Base-by-base conservation (phyloP, 2,797 vertebrate genomes). In the Coregonus sp. region DNA sequence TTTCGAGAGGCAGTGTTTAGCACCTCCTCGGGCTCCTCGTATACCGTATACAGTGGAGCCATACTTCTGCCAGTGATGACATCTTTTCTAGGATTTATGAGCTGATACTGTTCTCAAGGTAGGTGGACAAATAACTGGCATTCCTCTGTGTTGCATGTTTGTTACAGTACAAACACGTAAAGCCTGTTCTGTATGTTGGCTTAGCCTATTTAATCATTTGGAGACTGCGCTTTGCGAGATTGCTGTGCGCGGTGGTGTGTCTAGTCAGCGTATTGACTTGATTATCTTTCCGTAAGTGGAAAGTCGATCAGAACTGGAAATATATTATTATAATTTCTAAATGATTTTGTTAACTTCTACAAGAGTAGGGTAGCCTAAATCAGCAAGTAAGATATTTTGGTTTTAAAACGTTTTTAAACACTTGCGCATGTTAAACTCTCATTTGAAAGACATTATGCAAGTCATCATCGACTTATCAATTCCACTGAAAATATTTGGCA, bases 21-120 rank as follows among this genome's bases (percentile, higher is more conserved):
- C 88, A 4, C 88, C 88, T 91, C 77, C 73, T 37, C 77, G 72
- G 31, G 6, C 75, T 71, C 11, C 14, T 4, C n/a, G 47, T 18
- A 54, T 47, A 47, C 40, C 12, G 54, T 20, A 50, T 11, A 37
- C 77, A 9, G 54, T 25, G 76, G 72, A 73, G 73, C 52, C 6
- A 15, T 3, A 52, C 2, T 67, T 35, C 70, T 75, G 56, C 51
- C 6, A 74, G 88, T 35, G 33, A 89, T 91, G 90, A 35, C 35
- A 72, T 51, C 12, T 63, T 79, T 82, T 66, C 73, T 47, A 78
- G 29, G 82, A 80, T 86, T 78, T 80, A 75, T 80, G 69, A 87
- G 75, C 75, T 84, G 81, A 86, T 71, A 65, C 15, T 59, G 5
- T 18, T 63, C 1, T 37, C 4, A 66, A 88, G 90, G 91, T 93